A percentile compares a stretch with the other conserved stretches of the same genome.
These are phyloP conservation scores for Orestias chungarensis DNA, from an alignment of 2,797 vertebrate genomes.

Conservation along the genomic window DNA sequence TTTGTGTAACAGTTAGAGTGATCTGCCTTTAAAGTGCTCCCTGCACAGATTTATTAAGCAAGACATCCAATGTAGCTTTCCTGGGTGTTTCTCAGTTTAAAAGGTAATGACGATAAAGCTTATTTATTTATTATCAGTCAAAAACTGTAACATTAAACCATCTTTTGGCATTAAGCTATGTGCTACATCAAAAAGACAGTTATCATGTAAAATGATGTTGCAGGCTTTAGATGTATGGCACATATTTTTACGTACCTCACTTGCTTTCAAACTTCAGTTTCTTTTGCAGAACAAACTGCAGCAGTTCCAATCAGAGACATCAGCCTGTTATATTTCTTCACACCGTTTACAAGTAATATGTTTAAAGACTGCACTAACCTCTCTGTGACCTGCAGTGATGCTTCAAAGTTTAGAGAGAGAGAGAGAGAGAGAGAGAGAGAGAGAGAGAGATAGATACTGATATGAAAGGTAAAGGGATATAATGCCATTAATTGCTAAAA, in stretches of 20 bases:
- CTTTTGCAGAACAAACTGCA: not conserved
- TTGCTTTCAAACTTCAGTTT: not conserved
- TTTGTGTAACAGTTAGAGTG: not conserved
- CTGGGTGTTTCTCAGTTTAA: not conserved
- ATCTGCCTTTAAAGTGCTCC: not conserved
- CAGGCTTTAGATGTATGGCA: not conserved
- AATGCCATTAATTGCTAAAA: not conserved
- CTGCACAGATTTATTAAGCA: not conserved
- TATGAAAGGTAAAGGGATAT: not conserved
- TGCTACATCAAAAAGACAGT: conserved; percentile 2
- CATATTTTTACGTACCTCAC: not conserved
- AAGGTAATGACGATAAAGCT: conserved; percentile 4
- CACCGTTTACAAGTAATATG: not conserved
- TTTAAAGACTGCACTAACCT: not conserved
- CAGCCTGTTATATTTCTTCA: not conserved
- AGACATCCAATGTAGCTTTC: not conserved
- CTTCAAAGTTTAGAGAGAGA: not conserved
- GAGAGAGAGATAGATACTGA: not conserved
- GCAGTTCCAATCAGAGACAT: not conserved
- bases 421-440: not conserved
- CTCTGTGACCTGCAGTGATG: not conserved
- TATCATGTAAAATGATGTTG: not conserved
- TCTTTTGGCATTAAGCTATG: not conserved
- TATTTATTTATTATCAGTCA: conserved; percentile 5
- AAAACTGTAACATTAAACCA: conserved; percentile 6